Percentiles rank a stretch among this genome's conserved stretches.
These are phyloP conservation scores for Kryptolebias marmoratus DNA, from an alignment of 2,113 vertebrate genomes.

Conservation along the genomic window DNA sequence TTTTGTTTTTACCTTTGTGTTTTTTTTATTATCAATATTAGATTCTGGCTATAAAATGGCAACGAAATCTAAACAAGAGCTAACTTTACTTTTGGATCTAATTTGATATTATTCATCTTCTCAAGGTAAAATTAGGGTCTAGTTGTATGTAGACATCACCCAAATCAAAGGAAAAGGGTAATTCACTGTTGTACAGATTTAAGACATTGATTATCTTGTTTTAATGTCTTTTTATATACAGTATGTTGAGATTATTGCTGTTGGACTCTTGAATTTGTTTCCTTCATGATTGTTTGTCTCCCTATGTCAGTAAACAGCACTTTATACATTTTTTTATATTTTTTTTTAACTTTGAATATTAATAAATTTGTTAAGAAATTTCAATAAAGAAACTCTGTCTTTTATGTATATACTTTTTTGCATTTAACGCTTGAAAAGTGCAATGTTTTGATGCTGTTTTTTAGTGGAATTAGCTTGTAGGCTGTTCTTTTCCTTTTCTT, in stretches of 20 bases:
- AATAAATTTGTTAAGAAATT: conserved; percentile 29
- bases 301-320: conserved; percentile 49
- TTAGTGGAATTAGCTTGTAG: too few relatives aligned
- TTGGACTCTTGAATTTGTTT: conserved; percentile 19
- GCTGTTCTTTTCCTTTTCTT: background rate
- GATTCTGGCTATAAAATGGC: conserved; percentile 16
- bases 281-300: conserved; percentile 15
- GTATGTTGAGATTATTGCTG: background rate
- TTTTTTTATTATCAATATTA: conserved; percentile 13
- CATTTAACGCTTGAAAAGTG: conserved; percentile 39
- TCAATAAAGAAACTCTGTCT: conserved; percentile 19
- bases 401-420: background rate
- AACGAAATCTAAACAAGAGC: conserved; percentile 24
- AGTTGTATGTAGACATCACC: background rate
- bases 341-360: conserved; percentile 31
- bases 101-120: conserved; percentile 6
- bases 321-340: conserved; percentile 37
- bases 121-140: background rate
- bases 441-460: too few relatives aligned
- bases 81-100: conserved; percentile 8
- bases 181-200: background rate
- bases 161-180: background rate
- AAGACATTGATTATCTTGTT: conserved; percentile 1
- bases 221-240: conserved; percentile 5
- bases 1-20: conserved; percentile 4